phyloP scores from a whole-genome alignment of 2,113 vertebrate species.

The Ariopsis seemanni region DNA sequence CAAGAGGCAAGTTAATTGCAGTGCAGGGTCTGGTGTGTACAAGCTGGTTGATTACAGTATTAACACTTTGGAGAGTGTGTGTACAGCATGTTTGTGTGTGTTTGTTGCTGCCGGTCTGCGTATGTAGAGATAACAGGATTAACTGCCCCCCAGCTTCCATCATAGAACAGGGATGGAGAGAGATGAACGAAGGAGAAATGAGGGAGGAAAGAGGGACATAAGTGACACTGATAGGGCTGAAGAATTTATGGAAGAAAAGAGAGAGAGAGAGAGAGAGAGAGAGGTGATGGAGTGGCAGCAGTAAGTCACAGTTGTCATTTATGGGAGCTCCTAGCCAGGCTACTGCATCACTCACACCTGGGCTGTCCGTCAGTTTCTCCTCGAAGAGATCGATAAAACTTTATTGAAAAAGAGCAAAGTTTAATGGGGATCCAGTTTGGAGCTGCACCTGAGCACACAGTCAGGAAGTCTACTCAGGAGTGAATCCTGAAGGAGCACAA shows the following conservation, averaged over 20 bases:
- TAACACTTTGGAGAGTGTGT: constrained; percentile 41
- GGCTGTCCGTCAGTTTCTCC: constrained; percentile 24
- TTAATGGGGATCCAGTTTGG: constrained; percentile 4
- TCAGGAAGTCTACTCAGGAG: constrained; percentile 35
- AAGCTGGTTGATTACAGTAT: constrained; percentile 54
- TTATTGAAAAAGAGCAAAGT: constrained; percentile 45
- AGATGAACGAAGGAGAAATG: constrained; percentile 48
- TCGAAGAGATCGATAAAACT: constrained; percentile 26
- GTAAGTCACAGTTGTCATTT: constrained; percentile 48
- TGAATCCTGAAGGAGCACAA: constrained; percentile 52
- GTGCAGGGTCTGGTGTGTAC: constrained; percentile 47
- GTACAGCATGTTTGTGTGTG: constrained; percentile 46
- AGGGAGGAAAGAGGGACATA: constrained; percentile 51
- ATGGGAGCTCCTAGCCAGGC: constrained; percentile 14
- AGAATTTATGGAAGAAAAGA: constrained; percentile 53
- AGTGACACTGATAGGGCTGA: constrained; percentile 63
- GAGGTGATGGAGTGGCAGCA: constrained; percentile 25
- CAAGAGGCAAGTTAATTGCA: constrained; percentile 53
- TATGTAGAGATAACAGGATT: constrained; percentile 74
- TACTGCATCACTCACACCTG: constrained; percentile 27
- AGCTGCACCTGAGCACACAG: constrained; percentile 32
- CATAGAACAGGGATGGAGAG: constrained; percentile 63
- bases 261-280: constrained; percentile 31
- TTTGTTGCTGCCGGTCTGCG: constrained; percentile 68
- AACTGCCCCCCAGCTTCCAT: constrained; percentile 67